These are phyloP conservation scores for Leptobrachium ailaonicum DNA, from an alignment of 2,113 vertebrate species.

Conservation along the genomic window DNA sequence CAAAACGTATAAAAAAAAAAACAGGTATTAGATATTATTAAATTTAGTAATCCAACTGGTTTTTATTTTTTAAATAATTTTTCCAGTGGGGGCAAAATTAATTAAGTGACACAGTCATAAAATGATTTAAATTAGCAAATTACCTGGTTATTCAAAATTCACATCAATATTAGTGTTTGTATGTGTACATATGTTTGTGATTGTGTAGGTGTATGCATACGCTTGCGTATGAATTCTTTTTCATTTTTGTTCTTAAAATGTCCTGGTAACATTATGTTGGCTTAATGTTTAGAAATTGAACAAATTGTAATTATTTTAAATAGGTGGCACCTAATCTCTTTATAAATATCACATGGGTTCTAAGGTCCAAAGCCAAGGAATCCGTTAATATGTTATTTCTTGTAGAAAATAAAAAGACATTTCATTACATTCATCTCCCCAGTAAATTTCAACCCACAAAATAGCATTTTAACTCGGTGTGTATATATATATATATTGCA, in stretches of 20 bases:
- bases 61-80: too few relatives aligned
- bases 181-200: not conserved
- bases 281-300: not conserved
- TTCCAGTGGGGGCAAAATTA: too few relatives aligned
- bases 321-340: too few relatives aligned
- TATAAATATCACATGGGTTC: too few relatives aligned
- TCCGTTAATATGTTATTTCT: not conserved
- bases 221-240: not conserved
- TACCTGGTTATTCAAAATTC: too few relatives aligned
- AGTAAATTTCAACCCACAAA: not conserved
- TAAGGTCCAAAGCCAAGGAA: too few relatives aligned
- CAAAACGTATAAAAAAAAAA: too few relatives aligned
- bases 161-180: not conserved
- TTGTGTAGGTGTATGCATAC: not conserved
- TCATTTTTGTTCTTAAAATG: not conserved
- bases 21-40: too few relatives aligned
- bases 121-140: too few relatives aligned
- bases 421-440: not conserved
- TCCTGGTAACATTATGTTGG: conserved; percentile 12
- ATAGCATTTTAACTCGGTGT: not conserved
- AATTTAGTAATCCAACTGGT: too few relatives aligned
- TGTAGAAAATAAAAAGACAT: not conserved
- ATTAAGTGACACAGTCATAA: too few relatives aligned
- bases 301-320: too few relatives aligned
- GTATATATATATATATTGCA: conserved; percentile 19